Evolutionary conservation across 2,113 vertebrate species (phyloP).

Genomic region (Bujurquina vittata): DNA sequence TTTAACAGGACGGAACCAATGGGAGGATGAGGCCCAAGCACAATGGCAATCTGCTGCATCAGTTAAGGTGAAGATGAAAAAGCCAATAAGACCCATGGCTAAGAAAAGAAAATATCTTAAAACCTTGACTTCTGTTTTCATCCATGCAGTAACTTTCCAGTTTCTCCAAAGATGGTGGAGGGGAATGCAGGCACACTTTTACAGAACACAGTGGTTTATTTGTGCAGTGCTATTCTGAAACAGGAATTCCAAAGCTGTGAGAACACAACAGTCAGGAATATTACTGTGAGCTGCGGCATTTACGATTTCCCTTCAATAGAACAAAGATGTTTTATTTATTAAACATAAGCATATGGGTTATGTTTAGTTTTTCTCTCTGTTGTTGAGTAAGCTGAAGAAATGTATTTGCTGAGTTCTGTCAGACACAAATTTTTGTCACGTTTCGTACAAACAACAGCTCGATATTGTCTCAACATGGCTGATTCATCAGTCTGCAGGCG

Average conservation of each 20-base stretch:
- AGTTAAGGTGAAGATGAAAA: neutral
- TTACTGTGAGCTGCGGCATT: neutral
- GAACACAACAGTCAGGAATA: neutral
- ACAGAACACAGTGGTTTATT: neutral
- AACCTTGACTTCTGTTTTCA: neutral
- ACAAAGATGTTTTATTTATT: neutral
- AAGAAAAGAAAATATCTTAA: accelerated
- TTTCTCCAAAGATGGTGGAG: no score
- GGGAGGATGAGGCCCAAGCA: accelerated
- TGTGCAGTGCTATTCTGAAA: neutral
- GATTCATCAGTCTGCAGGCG: neutral
- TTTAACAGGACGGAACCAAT: neutral
- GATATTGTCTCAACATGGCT: neutral
- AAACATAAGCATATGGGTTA: accelerated
- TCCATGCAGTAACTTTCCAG: neutral
- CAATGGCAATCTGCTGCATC: neutral
- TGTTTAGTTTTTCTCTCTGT: neutral
- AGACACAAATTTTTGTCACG: neutral
- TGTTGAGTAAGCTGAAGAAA: neutral
- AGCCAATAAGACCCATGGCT: no score
- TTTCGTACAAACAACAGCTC: neutral
- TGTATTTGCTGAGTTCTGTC: neutral
- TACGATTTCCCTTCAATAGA: neutral
- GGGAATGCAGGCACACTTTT: neutral
- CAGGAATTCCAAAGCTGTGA: neutral